Base-by-base conservation (phyloP, 1,140 invertebrate genomes). In the Physella acuta region DNA sequence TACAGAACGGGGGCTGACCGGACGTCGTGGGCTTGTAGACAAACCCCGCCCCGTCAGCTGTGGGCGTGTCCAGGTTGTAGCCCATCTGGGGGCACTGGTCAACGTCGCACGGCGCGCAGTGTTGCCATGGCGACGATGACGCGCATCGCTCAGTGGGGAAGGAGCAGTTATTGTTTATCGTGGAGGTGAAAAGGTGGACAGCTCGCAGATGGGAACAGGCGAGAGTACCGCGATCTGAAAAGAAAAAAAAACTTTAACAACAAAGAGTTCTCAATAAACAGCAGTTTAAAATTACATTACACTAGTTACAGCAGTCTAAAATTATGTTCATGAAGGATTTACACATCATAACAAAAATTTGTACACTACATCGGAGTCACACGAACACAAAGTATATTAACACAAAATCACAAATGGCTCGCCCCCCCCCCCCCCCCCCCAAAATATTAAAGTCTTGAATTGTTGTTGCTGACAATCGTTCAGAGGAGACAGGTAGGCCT, bases 31-130 rank as follows among this genome's bases (percentile, higher is more conserved):
- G n/a, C n/a, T n/a, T n/a, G n/a, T n/a, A n/a, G n/a, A n/a, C n/a
- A n/a, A n/a, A n/a, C n/a, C n/a, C n/a, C n/a, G n/a, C n/a, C n/a
- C n/a, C n/a, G n/a, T n/a, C n/a, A n/a, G n/a, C n/a, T n/a, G n/a
- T n/a, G n/a, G n/a, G n/a, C n/a, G n/a, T n/a, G n/a, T n/a, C 62
- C 20, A 64, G 3, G 30, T 64, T 51, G 44, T 64, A 64, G 16
- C 62, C 62, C 39, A 64, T 51, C 24, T 30, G 17, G 3, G 37
- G 62, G 33, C 62, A 64, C 31, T 16, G 20, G 11, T n/a, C 49
- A 49, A 28, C 3, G 1, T 51, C 39, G 28, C 62, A 64, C 3
- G 31, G 39, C 4, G 24, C 20, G 28, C 62, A 51, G 0, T 16
- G 1, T 16, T 37, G 20, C 3, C 17, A 1, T 1, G 14, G 26